Conservation (phyloP, 2,113 vertebrate genomes). For the Serilophus lunatus region DNA sequence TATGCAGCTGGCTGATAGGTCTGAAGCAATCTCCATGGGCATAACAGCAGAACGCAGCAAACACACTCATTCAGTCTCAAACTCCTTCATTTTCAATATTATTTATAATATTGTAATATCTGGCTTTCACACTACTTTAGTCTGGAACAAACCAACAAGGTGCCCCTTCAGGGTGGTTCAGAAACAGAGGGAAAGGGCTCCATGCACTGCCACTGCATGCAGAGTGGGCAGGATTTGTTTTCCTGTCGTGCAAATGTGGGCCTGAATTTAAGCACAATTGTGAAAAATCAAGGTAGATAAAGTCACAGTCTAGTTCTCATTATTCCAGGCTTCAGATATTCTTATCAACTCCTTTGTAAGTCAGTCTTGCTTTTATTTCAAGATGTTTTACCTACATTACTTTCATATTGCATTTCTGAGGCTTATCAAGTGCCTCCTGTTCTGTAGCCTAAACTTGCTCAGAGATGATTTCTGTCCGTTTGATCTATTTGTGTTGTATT, state of each 20-base stretch:
- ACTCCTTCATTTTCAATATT: neutral
- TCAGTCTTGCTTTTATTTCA: neutral
- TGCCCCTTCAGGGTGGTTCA: neutral
- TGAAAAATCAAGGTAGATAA: neutral
- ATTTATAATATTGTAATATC: neutral
- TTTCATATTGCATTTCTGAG: neutral
- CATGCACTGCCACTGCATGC: neutral
- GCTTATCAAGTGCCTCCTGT: neutral
- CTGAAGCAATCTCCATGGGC: neutral
- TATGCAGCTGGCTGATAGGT: neutral
- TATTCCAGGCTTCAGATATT: neutral
- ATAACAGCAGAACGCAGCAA: neutral
- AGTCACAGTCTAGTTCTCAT: neutral
- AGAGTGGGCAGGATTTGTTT: neutral
- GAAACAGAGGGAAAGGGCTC: neutral
- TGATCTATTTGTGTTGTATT: constrained; percentile 5
- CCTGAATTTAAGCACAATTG: neutral
- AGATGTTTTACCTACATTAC: neutral
- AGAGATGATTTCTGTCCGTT: neutral
- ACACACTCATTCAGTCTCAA: neutral
- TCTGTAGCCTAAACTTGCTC: neutral
- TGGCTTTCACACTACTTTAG: neutral
- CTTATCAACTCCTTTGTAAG: neutral
- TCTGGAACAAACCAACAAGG: neutral
- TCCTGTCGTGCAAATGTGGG: neutral